Base-by-base conservation (phyloP, 1,140 invertebrate genomes). In the Potamilus streckersoni region DNA sequence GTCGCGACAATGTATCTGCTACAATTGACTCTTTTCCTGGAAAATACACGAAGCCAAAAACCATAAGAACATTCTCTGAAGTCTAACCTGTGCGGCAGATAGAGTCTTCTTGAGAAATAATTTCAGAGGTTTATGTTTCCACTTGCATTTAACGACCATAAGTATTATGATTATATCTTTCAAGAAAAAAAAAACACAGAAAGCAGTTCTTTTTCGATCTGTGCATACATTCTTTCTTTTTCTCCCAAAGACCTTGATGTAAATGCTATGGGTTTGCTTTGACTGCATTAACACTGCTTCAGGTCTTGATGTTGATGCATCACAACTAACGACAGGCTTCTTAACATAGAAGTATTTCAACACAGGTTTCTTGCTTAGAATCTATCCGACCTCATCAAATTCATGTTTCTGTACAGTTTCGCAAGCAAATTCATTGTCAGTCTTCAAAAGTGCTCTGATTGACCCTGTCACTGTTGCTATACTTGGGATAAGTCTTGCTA, bases 171-270 rank as follows among this genome's bases (percentile, higher is more conserved):
- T 90, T 83, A 83, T 91, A 91, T 60, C 84, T 74, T 71, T 89
- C 85, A 11, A 88, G 82, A 15, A 15, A 84, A 85, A 79, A 91
- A 92, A 8, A 92, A 83, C 61, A 91, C 90, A 8, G 91, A 89
- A 6, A 91, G 82, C 11, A 90, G 83, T 81, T 92, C 90, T 70
- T 89, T 85, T 69, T 92, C 90, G 5, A 91, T 87, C 82, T 91
- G 89, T 27, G 85, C 88, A 74, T 91, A 92, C 31, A 90, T 90
- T 61, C 83, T 23, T 79, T 92, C 89, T 64, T 85, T 85, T 15
- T 79, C 19, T 13, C 88, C 90, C 19, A 92, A 78, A 23, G 23
- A 23, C 23, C 23, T 23, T 23, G 23, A 23, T 23, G 23, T 0
- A 23, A 23, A 23, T 23, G 23, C 23, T 23, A 23, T 23, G 23